Evolutionary conservation across 1,140 invertebrate species (phyloP).

Genomic region (Ylistrum balloti): DNA sequence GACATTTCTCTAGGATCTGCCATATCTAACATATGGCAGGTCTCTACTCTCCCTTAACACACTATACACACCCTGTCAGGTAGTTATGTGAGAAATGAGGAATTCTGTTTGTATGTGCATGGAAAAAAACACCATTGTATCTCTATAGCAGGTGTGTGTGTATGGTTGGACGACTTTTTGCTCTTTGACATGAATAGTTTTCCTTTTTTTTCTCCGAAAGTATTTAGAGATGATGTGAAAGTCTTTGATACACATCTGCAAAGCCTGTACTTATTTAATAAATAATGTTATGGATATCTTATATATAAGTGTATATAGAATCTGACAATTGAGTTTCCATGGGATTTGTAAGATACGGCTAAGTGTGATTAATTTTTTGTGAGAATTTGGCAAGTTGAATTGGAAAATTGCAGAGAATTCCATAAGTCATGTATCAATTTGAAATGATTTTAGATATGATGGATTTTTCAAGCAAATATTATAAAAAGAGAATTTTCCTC

Average conservation of each 20-base stretch:
- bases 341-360: no score
- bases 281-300: background rate
- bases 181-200: background rate
- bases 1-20: background rate
- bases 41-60: background rate
- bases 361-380: no score
- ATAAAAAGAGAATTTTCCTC: no score
- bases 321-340: no score
- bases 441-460: no score
- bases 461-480: no score
- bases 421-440: no score
- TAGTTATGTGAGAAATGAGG: background rate
- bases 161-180: background rate
- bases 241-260: background rate
- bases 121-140: background rate
- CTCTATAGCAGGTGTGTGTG: background rate
- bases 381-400: no score
- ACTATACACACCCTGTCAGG: background rate
- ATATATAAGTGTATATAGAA: no score
- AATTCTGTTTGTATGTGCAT: background rate
- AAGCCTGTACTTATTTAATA: background rate
- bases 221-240: background rate
- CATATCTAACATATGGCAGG: background rate
- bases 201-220: background rate
- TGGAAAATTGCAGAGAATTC: no score